Base-by-base conservation (phyloP, 2,888 invertebrate species). In the Aspidiotus rigidus region DNA sequence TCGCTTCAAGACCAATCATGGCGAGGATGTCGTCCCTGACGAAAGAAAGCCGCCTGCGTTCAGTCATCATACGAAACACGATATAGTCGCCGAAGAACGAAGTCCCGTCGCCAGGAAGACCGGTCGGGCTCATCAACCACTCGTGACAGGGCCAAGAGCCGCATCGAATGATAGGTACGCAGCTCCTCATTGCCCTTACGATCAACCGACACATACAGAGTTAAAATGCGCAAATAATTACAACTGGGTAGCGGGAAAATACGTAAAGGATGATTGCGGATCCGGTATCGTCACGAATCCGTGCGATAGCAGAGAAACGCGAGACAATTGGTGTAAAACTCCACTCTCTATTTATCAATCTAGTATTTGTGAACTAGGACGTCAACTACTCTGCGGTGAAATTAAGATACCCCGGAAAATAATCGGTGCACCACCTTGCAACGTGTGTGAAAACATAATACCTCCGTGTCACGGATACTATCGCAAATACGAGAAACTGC, bases 251-350 rank as follows among this genome's bases (percentile, higher is more conserved):
- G 53, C 56, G n/a, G 44, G 59, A 28, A 44, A 59, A 16, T 67
- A 67, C 60, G 60, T 67, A 9, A n/a, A 42, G 15, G 67, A 67
- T 60, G 67, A 67, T 9, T 67, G 67, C 13, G 67, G 67, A 40
- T 67, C 67, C 49, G 67, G 67, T 60, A 67, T 67, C 40, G 67
- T 67, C 15, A 56, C 67, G 2, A 28, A 13, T 40, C 8, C 60
- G 9, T 10, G 11, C 8, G 17, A 17, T 13, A 53, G 53, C 40
- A 49, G 49, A 49, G 49, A 49, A n/a, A 49, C 49, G 49, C 67
- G 57, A 41, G 15, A 28, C 1, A 41, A 16, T 16, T 67, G 67
- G 67, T 67, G 67, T 15, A 3, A 40, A n/a, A 67, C 67, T 49
- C 67, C 67, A 44, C 39, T 67, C 9, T 67, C 67, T 8, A 60